Base-by-base conservation (phyloP, 53 echinoderm and acorn worm genomes). In the Apostichopus leukothele region DNA sequence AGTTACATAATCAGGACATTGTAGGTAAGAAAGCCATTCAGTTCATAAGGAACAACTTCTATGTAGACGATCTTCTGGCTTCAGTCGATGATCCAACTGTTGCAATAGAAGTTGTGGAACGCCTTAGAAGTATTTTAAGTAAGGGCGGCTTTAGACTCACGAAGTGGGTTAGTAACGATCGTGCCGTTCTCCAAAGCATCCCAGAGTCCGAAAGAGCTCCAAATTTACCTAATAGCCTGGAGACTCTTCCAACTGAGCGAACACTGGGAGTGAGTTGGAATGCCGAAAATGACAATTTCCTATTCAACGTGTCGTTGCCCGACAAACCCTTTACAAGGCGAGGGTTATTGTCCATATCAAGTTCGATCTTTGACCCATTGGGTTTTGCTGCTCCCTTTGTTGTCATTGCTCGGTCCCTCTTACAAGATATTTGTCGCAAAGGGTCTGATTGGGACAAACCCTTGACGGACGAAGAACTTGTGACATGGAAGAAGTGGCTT, bases 201-300 rank as follows among this genome's bases (percentile, higher is more conserved):
- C 92, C 94, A 25, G 25, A 25, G 25, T 25, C 25, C 25, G 25
- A 25, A 25, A 1, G 25, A 25, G 25, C 25, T 25, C 7, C 74
- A 50, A 23, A 52, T 88, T 5, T 90, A 25, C 25, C 25, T 92
- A 79, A 88, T 52, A 90, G 18, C 94, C 25, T 25, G 25, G 25
- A 25, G 25, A 25, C 25, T 25, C 25, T 25, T 25, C 25, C 92
- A 7, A 60, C 84, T 16, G 94, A 94, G 80, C 88, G 94, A 9
- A 94, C 94, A 88, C 88, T 94, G 1, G 89, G 92, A 57, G 90
- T 92, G 18, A 26, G 60, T 71, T 94, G 92, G 94, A 74, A 88
- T 80, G 89, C 87, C 9, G 78, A 88, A 55, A 81, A 86, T 9
- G 92, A 94, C 89, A 90, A 78, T 20, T 86, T 90, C 22, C 83